Conservation (phyloP, 2,888 invertebrate species). For the Drosophila helvetica region DNA sequence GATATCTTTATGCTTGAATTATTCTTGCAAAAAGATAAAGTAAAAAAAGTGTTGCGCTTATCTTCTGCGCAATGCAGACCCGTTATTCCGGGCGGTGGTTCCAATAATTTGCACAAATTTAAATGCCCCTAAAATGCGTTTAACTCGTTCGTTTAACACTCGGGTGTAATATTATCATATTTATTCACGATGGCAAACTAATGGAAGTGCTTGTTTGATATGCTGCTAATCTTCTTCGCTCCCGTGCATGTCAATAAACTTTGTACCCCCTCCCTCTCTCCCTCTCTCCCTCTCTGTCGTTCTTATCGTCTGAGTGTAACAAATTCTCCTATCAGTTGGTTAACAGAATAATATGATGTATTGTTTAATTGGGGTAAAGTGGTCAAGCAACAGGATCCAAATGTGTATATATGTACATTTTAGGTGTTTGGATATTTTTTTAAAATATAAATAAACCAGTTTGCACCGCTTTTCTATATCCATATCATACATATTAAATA, state of each 20-base stretch:
- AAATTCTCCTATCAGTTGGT: conserved; percentile 25
- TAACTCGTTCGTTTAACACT: conserved; percentile 37
- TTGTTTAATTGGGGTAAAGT: conserved; percentile 24
- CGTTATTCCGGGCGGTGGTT: conserved; percentile 26
- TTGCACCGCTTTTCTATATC: conserved; percentile 20
- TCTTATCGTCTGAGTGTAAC: conserved; percentile 31
- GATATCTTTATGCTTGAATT: conserved; percentile 45
- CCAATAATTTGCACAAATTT: neutral
- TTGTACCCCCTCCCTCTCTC: conserved; percentile 17
- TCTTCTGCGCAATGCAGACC: conserved; percentile 20
- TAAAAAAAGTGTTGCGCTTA: conserved; percentile 18
- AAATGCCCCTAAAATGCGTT: conserved; percentile 8
- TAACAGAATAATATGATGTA: conserved; percentile 20
- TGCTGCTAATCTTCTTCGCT: conserved; percentile 41
- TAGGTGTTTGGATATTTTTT: conserved; percentile 12
- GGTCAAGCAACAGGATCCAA: neutral
- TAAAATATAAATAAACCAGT: conserved; percentile 25
- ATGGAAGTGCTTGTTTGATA: conserved; percentile 38
- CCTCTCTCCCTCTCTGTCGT: neutral
- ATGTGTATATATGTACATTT: conserved; percentile 3
- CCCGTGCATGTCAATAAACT: conserved; percentile 53
- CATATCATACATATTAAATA: neutral
- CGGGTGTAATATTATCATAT: conserved; percentile 33
- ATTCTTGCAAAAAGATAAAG: conserved; percentile 29
- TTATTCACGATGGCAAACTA: conserved; percentile 30